Percentiles rank a stretch among this genome's conserved stretches.
phyloP scores from a whole-genome alignment of 1,140 invertebrate species.

The Heliconius congener region DNA sequence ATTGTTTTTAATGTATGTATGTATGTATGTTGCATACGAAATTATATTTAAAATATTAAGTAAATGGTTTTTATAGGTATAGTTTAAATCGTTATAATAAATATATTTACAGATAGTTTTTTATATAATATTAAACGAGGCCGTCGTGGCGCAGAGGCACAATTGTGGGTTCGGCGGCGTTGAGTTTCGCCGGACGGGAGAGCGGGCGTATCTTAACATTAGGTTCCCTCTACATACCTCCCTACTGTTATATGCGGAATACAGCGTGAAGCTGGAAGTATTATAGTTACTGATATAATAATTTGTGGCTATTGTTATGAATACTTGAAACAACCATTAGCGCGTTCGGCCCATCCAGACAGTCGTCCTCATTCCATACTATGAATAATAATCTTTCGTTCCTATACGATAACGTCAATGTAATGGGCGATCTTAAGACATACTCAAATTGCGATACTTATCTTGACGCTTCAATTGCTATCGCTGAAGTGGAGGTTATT shows the following conservation, averaged over 20 bases:
- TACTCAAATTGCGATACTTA: constrained; percentile 21
- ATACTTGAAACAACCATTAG: constrained; percentile 42
- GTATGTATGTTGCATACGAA: background rate
- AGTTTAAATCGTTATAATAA: too few species aligned
- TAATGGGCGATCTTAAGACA: constrained; percentile 39
- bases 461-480: constrained; percentile 3
- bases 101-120: too few species aligned
- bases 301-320: background rate
- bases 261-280: too few species aligned
- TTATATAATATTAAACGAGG: too few species aligned
- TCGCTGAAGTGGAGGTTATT: background rate
- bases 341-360: constrained; percentile 47
- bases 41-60: background rate
- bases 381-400: constrained; percentile 48
- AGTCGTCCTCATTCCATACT: constrained; percentile 54
- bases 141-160: too few species aligned
- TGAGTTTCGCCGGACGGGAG: too few species aligned
- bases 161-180: too few species aligned
- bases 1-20: background rate
- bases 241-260: too few species aligned
- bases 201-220: too few species aligned
- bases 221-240: too few species aligned
- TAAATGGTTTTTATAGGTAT: background rate
- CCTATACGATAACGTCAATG: constrained; percentile 44
- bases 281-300: background rate